Percentiles rank a stretch among this genome's conserved stretches.
These are phyloP conservation scores for Gallirallus australis DNA, from an alignment of 2,797 vertebrate species.

Conservation along the genomic window DNA sequence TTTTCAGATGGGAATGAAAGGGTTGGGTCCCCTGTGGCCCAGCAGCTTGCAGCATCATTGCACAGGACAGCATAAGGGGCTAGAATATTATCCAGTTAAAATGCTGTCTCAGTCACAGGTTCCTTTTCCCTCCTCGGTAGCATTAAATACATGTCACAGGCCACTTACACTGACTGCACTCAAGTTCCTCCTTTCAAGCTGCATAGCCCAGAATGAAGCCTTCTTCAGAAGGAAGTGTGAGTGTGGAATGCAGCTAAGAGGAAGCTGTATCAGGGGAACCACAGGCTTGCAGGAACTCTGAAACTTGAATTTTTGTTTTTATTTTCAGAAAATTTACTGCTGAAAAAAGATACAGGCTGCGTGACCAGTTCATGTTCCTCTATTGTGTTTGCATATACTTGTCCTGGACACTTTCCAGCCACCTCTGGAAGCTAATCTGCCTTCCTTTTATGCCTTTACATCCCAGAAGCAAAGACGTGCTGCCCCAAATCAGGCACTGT, in stretches of 20 bases:
- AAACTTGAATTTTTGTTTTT: neutral
- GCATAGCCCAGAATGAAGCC: neutral
- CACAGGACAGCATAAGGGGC: neutral
- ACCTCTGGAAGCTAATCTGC: neutral
- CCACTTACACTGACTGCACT: neutral
- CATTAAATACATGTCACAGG: neutral
- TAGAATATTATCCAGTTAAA: neutral
- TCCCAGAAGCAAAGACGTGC: neutral
- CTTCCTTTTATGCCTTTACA: neutral
- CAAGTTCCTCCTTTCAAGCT: neutral
- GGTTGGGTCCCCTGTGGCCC: neutral
- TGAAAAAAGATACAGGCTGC: neutral
- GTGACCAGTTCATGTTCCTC: neutral
- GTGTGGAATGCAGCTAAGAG: neutral
- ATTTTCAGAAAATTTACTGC: neutral
- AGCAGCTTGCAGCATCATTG: neutral
- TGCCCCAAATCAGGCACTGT: neutral
- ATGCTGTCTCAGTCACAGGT: neutral
- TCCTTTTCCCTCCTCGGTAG: neutral
- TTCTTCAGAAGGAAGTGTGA: neutral
- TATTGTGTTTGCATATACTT: neutral
- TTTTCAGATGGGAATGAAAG: neutral
- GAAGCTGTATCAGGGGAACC: neutral
- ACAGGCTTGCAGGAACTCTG: neutral
- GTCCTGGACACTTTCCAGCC: neutral